Base-by-base conservation (phyloP, 2,113 vertebrate genomes). In the Ammodytes dubius region DNA sequence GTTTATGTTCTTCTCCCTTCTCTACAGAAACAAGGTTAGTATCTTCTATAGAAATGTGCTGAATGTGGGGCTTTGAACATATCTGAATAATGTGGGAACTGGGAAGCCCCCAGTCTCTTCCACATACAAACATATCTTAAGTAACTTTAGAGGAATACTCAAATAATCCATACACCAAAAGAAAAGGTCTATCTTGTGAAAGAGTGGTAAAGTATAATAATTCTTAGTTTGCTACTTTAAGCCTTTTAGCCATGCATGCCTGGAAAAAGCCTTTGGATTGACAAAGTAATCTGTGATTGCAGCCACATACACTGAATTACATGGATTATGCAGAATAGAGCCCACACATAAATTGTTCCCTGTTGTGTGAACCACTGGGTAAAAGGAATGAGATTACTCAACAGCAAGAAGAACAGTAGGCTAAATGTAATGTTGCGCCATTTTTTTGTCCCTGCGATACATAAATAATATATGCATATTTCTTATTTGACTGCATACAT, bases 201-300 rank as follows among this genome's bases (percentile, higher is more conserved):
- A 42, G 49, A 47, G 17, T 56, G 47, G 61, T 71, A 27, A 27
- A 43, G 47, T 61, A 8, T 68, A 15, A 56, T 35, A 17, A 39
- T 60, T 52, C 12, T 76, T 11, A 47, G 0, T 46, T 53, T 63
- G 43, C 57, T 2, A 14, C 37, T 27, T 73, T 58, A 85, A 91
- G 91, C 83, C 67, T 77, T 91, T 82, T 67, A 80, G 52, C 42
- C 45, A 59, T 68, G 17, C 50, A 57, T 81, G 56, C 53, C 46
- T 57, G 14, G 13, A 57, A 76, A 81, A 63, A 45, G 35, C 37
- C 15, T 74, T 60, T 88, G 75, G 74, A 65, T 60, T 59, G 66
- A 74, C 47, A 72, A 63, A 63, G 27, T 82, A 70, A 86, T 84
- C 69, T 77, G 53, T 64, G 39, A 65, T 46, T 76, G 63, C 74